phyloP scores from a whole-genome alignment of 2,888 invertebrate species.

The Apamea anceps region DNA sequence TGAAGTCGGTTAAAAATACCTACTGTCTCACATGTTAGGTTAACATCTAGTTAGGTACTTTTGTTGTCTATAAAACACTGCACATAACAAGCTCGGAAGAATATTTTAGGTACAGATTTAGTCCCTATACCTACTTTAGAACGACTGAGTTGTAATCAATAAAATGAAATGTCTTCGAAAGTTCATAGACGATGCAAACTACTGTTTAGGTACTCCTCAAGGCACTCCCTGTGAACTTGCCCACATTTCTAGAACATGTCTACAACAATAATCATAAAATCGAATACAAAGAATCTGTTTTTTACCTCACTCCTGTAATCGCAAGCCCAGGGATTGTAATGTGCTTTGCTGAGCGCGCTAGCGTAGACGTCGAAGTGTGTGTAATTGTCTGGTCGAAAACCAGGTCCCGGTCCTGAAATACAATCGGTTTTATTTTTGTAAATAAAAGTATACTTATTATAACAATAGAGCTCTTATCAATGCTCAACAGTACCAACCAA shows the following conservation, averaged over 20 bases:
- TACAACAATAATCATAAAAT: neutral
- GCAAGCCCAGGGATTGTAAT: conserved; percentile 60
- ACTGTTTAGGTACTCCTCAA: too few species aligned
- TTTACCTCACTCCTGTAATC: conserved; percentile 58
- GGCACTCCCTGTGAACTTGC: neutral
- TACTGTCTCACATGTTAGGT: neutral
- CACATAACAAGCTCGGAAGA: neutral
- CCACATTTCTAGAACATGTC: neutral
- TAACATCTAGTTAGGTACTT: neutral
- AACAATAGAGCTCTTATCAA: neutral
- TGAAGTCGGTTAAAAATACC: neutral
- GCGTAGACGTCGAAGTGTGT: conserved; percentile 55
- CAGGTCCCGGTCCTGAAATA: conserved; percentile 45
- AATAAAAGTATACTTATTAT: neutral
- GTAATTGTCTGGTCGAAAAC: conserved; percentile 34
- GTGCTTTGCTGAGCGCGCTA: conserved; percentile 55
- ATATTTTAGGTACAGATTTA: neutral
- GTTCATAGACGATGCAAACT: neutral
- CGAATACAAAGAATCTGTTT: neutral
- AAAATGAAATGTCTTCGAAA: neutral
- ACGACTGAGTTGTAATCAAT: neutral
- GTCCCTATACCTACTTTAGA: neutral
- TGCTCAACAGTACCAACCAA: neutral
- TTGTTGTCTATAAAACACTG: neutral
- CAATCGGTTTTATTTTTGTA: neutral